Evolutionary conservation across 2,113 vertebrate genomes (phyloP).

Genomic region (Nicator chloris): DNA sequence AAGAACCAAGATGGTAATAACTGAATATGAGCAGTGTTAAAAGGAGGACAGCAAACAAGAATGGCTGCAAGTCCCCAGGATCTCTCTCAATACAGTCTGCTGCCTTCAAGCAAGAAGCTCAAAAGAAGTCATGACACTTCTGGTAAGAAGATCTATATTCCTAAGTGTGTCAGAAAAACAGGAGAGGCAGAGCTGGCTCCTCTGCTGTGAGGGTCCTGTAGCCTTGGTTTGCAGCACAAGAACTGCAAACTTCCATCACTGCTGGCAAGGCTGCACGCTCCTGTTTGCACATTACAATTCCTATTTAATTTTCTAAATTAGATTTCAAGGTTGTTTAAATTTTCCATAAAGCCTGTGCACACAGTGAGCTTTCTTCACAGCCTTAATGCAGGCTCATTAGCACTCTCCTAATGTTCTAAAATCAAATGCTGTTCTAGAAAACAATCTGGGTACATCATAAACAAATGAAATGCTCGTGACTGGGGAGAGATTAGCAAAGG

Average conservation of each 20-base stretch:
- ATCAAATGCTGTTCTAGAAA: background rate
- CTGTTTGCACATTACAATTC: background rate
- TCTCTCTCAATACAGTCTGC: background rate
- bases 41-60: background rate
- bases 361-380: background rate
- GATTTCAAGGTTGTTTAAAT: slow-evolving; percentile 20
- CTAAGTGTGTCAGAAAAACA: background rate
- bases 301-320: slow-evolving; percentile 5
- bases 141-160: background rate
- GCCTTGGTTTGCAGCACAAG: background rate
- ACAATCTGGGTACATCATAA: background rate
- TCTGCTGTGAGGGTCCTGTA: background rate
- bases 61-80: background rate
- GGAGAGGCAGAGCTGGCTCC: background rate
- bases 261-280: background rate
- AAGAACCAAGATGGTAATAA: background rate
- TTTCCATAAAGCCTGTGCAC: background rate
- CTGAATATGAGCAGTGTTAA: background rate
- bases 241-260: background rate
- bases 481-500: background rate
- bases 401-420: background rate
- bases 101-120: background rate
- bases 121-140: background rate
- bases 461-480: background rate
- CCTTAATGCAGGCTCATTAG: background rate